Evolutionary conservation across 1,140 invertebrate genomes (phyloP).

Genomic region (Brachionus asplanchnoidis): DNA sequence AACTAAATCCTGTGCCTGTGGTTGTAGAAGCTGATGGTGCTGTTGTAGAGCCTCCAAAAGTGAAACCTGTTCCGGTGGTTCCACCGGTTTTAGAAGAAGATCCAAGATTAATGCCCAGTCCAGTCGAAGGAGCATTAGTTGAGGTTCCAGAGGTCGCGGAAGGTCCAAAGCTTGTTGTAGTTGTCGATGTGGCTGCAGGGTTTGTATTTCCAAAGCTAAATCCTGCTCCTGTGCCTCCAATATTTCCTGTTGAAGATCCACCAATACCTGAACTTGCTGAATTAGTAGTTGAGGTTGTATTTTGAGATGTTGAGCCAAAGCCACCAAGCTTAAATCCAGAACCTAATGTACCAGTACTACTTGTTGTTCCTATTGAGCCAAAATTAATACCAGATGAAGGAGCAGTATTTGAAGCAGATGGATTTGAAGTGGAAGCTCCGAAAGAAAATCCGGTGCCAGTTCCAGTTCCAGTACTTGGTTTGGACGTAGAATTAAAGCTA

Average conservation of each 20-base stretch:
- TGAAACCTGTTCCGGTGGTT: background rate
- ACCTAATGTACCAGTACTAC: background rate
- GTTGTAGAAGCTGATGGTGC: background rate
- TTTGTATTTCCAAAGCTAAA: background rate
- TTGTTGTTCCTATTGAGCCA: background rate
- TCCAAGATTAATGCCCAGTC: no score
- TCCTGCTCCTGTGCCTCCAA: background rate
- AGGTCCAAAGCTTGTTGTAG: background rate
- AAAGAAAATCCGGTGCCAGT: background rate
- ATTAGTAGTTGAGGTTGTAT: constrained; percentile 1
- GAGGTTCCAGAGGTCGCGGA: no score
- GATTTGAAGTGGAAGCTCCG: no score
- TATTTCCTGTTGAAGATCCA: background rate
- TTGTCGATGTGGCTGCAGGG: background rate
- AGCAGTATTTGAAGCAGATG: background rate
- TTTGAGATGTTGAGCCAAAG: background rate
- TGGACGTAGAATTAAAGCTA: background rate
- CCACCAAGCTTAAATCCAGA: background rate
- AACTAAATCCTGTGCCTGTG: background rate
- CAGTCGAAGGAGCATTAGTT: no score
- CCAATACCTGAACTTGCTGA: background rate
- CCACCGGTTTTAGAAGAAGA: background rate
- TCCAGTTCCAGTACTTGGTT: background rate
- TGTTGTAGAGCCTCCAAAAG: background rate
- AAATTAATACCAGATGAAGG: background rate